phyloP scores from a whole-genome alignment of 2,888 invertebrate genomes.

The Caenorhabditis wallacei region DNA sequence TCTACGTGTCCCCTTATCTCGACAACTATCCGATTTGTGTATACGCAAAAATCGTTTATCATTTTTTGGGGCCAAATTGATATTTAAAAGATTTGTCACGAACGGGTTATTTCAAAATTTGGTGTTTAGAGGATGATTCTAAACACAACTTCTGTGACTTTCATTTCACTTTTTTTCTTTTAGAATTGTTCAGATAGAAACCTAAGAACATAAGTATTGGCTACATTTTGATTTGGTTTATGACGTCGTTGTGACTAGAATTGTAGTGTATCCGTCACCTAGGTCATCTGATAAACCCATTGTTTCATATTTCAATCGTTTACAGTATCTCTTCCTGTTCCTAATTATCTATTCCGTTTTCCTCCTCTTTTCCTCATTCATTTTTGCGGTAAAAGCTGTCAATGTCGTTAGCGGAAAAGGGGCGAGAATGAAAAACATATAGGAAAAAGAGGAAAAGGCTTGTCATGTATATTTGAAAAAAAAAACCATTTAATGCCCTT shows the following conservation, averaged over 20 bases:
- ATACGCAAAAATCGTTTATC: conserved; percentile 36
- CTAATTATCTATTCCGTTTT: background rate
- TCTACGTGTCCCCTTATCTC: conserved; percentile 10
- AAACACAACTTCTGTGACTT: background rate
- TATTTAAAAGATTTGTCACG: conserved; percentile 28
- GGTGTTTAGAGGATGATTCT: background rate
- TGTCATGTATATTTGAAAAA: conserved; percentile 27
- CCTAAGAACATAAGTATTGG: background rate
- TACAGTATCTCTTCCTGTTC: background rate
- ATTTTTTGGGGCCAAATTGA: conserved; percentile 46
- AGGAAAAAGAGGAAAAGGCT: too few relatives aligned
- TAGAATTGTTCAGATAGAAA: background rate
- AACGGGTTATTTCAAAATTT: conserved; percentile 28
- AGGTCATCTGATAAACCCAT: background rate
- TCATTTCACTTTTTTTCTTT: background rate
- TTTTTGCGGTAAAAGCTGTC: conserved; percentile 52
- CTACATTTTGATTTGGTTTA: background rate
- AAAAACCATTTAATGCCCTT: conserved; percentile 56
- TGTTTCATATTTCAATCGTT: background rate
- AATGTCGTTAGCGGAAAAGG: conserved; percentile 39
- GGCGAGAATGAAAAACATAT: conserved; percentile 1
- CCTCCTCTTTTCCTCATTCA: conserved; percentile 27
- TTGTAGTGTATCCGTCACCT: too few relatives aligned
- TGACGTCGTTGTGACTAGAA: background rate
- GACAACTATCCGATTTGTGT: conserved; percentile 45